Conservation (phyloP, 64 coral and sea anemone species). For the Anthopleura sola region DNA sequence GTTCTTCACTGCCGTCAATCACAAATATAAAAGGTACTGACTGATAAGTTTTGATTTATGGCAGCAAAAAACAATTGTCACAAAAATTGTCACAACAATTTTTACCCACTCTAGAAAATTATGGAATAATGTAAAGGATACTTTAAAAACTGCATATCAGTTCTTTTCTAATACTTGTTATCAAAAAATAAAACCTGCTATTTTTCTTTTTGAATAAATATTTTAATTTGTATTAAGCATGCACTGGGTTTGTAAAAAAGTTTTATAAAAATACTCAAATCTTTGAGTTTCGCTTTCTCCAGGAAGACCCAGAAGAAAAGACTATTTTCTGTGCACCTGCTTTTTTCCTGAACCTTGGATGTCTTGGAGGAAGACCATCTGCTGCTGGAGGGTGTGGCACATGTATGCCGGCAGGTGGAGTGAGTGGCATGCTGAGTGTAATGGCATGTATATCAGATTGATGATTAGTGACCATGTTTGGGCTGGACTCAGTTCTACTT, state of each 20-base stretch:
- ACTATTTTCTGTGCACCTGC: conserved; percentile 11
- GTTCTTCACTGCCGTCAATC: too few species aligned
- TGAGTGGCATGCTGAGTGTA: conserved; percentile 2
- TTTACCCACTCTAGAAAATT: too few species aligned
- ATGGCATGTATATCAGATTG: conserved; percentile 22
- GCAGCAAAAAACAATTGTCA: too few species aligned
- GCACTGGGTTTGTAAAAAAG: not conserved
- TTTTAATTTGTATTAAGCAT: not conserved
- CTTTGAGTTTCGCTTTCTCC: conserved; percentile 40
- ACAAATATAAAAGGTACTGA: too few species aligned
- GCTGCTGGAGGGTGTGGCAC: not conserved
- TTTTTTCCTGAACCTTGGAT: conserved; percentile 2
- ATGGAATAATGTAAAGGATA: too few species aligned
- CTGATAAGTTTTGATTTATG: too few species aligned
- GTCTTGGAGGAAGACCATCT: conserved; percentile 38
- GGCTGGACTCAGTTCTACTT: conserved; percentile 23
- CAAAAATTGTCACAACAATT: too few species aligned
- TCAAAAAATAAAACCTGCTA: too few species aligned
- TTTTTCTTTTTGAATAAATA: too few species aligned
- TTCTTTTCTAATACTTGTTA: too few species aligned
- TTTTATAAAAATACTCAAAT: too few species aligned
- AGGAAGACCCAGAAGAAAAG: conserved; percentile 56
- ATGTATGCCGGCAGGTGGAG: not conserved
- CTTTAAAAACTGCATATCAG: too few species aligned
- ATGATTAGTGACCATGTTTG: conserved; percentile 30